Evolutionary conservation across 2,113 vertebrate species (phyloP), one percentile per base, ranked within the genome.

Genomic region (Chauna torquata): DNA sequence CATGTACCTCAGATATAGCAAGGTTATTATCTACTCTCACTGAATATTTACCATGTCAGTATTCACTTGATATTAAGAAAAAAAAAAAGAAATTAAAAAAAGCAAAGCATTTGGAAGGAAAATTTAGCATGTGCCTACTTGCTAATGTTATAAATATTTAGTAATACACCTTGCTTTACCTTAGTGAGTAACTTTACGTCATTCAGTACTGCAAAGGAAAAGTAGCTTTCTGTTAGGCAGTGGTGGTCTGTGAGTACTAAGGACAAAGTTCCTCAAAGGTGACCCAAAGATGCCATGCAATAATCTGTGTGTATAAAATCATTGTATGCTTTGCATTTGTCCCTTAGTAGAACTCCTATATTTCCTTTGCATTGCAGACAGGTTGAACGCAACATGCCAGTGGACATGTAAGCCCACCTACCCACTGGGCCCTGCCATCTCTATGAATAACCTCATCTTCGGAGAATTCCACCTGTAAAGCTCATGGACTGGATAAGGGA

Each of bases 381-480:
- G 28, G 71, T 49, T 93, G 82, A 75, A 72, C 74, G 22, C 25
- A 66, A n/a, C 70, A 13, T 61, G 34, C 9, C 34, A 66, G 16
- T 42, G 57, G 49, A 85, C 44, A 28, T 19, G 19, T 16, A 38
- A 78, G 81, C 79, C 66, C 78, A 85, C 71, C 44, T 82, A 80
- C 11, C 3, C 50, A 40, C 40, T 42, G 18, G 65, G 23, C 40
- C 7, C 45, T 84, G 27, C 36, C 25, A 82, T 16, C 66, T 65
- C 81, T 76, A 9, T 79, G 66, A 89, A 82, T 44, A 93, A 76
- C 11, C 25, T 85, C 36, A 57, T 83, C 44, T 71, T 65, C 23
- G 44, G 78, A 72, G 54, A 85, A 88, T 77, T 79, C 36, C 78
- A 91, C 74, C 75, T 96, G 84, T 72, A 82, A 82, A 91, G 82